A percentile compares a stretch with the other conserved stretches of the same genome.
Evolutionary conservation across 92 coral and sea anemone species (phyloP).

Genomic region (Palythoa heliodiscus): DNA sequence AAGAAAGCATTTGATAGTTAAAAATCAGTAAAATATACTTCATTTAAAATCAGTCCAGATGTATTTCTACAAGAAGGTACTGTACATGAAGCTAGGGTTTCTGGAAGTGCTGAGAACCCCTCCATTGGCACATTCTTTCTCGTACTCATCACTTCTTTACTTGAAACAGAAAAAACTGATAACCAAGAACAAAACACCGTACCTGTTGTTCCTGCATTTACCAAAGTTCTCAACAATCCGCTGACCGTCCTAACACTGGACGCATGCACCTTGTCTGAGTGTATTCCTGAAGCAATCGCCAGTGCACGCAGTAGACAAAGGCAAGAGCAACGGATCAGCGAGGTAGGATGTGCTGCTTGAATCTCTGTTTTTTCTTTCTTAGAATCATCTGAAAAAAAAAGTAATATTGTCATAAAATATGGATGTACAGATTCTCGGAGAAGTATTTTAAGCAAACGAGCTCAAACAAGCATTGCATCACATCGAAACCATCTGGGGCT

Average conservation of each 20-base stretch:
- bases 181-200: not conserved
- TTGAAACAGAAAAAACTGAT: not conserved
- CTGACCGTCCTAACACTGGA: slow-evolving; percentile 86
- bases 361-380: slow-evolving; percentile 87
- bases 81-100: no score
- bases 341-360: slow-evolving; percentile 91
- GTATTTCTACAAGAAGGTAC: no score
- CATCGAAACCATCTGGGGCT: no score
- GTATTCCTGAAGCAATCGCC: slow-evolving; percentile 85
- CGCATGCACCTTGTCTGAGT: slow-evolving; percentile 80
- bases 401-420: not conserved
- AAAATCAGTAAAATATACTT: no score
- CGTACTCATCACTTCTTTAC: not conserved
- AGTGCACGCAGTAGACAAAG: slow-evolving; percentile 87
- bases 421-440: not conserved
- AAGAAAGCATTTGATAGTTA: no score
- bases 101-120: no score
- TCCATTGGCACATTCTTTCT: no score
- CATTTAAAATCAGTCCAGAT: no score
- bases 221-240: slow-evolving; percentile 76
- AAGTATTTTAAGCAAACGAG: not conserved
- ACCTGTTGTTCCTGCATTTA: slow-evolving; percentile 85
- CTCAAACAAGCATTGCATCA: not conserved
- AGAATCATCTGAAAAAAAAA: slow-evolving; percentile 71
- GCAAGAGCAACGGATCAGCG: slow-evolving; percentile 90